Percentiles rank a stretch among this genome's conserved stretches.
Evolutionary conservation across 2,797 vertebrate genomes (phyloP).

Genomic region (Cynodonichthys magdalenae): DNA sequence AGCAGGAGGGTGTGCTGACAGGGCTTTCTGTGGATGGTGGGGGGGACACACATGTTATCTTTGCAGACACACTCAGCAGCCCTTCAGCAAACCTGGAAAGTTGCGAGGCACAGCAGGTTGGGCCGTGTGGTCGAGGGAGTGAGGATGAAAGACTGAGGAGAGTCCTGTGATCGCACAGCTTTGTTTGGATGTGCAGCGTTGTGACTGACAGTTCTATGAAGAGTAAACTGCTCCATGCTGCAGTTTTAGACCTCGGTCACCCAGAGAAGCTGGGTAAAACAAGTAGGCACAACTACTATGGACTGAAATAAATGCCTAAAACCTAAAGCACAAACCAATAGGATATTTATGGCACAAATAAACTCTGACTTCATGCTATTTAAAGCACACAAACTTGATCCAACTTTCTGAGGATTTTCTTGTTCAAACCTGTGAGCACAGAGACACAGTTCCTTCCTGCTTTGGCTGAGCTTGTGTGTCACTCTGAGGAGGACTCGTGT

Average conservation of each 20-base stretch:
- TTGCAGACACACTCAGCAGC: conserved; percentile 21
- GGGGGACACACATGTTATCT: conserved; percentile 32
- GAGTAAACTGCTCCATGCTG: conserved; percentile 24
- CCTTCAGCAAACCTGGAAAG: conserved; percentile 35
- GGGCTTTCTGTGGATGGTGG: conserved; percentile 2
- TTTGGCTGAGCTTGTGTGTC: conserved; percentile 36
- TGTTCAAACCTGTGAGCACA: conserved; percentile 30
- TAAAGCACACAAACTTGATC: conserved; percentile 33
- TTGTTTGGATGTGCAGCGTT: conserved; percentile 46
- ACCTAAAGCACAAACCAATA: conserved; percentile 37
- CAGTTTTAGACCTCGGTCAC: conserved; percentile 17
- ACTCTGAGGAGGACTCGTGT: conserved; percentile 48
- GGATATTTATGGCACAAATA: conserved; percentile 13
- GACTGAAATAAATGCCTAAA: conserved; percentile 12
- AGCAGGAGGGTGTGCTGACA: conserved; percentile 26
- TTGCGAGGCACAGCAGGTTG: conserved; percentile 12
- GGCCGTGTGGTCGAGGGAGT: conserved; percentile 27
- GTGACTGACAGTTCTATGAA: conserved; percentile 24
- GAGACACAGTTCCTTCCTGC: conserved; percentile 15
- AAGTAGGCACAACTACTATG: not conserved
- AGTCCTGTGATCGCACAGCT: conserved; percentile 41
- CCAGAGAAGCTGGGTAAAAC: not conserved
- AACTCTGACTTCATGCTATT: conserved; percentile 12
- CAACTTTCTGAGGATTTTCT: not conserved
- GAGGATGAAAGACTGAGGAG: conserved; percentile 22